A percentile compares a stretch with the other conserved stretches of the same genome.
Conservation (phyloP, 1,140 invertebrate genomes). For the Fopius arisanus region DNA sequence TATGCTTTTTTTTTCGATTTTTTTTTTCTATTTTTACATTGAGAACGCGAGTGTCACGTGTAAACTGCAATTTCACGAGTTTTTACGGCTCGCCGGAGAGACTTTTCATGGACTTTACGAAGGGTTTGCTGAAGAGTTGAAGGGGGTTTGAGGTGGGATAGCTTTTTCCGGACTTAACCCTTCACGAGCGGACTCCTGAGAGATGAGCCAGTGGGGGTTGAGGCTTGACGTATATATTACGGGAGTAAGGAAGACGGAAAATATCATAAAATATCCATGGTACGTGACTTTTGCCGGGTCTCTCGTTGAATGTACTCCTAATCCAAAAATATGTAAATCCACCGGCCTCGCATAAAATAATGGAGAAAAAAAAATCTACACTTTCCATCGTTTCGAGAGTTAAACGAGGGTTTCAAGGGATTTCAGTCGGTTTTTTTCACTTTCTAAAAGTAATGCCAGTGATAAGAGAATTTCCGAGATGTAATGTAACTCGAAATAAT, state of each 20-base stretch:
- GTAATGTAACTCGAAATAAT: no score
- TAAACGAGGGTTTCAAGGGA: background rate
- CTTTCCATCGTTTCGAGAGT: background rate
- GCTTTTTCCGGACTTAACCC: constrained; percentile 12
- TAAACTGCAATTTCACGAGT: background rate
- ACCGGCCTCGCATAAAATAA: background rate
- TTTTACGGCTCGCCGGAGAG: background rate
- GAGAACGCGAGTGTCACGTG: background rate
- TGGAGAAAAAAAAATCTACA: background rate
- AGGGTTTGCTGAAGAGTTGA: background rate
- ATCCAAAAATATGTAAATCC: constrained; percentile 13
- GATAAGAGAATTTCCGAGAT: no score
- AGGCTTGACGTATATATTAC: constrained; percentile 11
- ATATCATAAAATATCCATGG: constrained; percentile 13
- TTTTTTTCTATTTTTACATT: background rate
- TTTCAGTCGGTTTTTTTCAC: background rate
- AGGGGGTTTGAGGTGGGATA: background rate
- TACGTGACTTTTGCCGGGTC: constrained; percentile 5
- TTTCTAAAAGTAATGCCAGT: background rate
- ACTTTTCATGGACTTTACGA: constrained; percentile 14
- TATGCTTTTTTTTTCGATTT: no score
- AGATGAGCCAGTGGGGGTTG: background rate
- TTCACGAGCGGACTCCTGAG: background rate
- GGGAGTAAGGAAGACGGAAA: background rate
- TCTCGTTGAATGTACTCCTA: constrained; percentile 5